Conservation (phyloP, 2,888 invertebrate genomes). For the Thecophora atra region DNA sequence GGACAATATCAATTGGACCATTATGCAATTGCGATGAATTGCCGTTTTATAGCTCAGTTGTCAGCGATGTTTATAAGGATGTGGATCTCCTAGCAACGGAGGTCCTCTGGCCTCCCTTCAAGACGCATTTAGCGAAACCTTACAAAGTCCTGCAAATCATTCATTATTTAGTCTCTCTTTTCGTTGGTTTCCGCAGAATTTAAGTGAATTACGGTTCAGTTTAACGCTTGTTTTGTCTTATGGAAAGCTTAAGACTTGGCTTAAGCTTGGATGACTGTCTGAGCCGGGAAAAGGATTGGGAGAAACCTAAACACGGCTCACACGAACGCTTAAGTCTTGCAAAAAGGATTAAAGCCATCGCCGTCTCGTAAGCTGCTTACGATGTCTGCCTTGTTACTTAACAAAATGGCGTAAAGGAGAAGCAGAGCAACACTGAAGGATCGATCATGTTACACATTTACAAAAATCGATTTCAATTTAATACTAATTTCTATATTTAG, state of each 20-base stretch:
- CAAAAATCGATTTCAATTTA: too few relatives aligned
- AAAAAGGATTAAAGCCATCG: conserved; percentile 1
- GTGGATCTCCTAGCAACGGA: not conserved
- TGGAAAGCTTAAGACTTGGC: not conserved
- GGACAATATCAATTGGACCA: conserved; percentile 47
- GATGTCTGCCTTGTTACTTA: conserved; percentile 23
- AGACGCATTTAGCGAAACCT: not conserved
- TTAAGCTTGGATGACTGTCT: not conserved
- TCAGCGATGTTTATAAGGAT: not conserved
- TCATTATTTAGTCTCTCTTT: conserved; percentile 7
- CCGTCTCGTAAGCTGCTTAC: conserved; percentile 18
- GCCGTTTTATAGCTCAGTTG: conserved; percentile 10
- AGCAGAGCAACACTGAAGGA: not conserved
- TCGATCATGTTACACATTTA: not conserved
- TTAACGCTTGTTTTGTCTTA: conserved; percentile 8
- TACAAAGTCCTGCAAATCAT: conserved; percentile 3
- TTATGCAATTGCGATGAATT: conserved; percentile 49
- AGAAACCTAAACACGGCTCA: not conserved
- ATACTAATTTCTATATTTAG: too few relatives aligned
- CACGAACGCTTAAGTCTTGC: conserved; percentile 7
- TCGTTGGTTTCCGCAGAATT: conserved; percentile 8
- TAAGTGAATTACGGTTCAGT: not conserved
- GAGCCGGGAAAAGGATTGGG: not conserved
- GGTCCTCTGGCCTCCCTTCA: too few relatives aligned
- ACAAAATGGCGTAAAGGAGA: conserved; percentile 27